Base-by-base conservation (phyloP, 2,113 vertebrate species). In the Polyodon spathula region DNA sequence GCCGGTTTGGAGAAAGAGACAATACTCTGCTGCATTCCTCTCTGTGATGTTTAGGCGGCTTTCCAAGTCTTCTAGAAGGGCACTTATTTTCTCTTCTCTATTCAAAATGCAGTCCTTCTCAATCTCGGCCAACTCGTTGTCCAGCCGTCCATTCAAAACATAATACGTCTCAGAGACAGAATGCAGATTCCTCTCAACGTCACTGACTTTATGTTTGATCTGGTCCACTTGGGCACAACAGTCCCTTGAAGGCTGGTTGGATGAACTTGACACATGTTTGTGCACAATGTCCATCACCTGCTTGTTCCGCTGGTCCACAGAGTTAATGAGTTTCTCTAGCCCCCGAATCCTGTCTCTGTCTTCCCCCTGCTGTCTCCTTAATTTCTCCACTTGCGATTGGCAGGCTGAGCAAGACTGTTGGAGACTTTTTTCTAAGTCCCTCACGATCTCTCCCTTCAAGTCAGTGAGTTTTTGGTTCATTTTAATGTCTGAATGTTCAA, bases 351-450 rank as follows among this genome's bases (percentile, higher is more conserved):
- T 84, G 8, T 96, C 91, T 6, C 82, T 69, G 73, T 97, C 88
- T 63, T 91, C 76, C 4, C 84, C 84, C 59, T 89, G 90, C 75
- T 92, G 89, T 38, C 71, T 78, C 52, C 76, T 83, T 68, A 97
- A 66, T 58, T 82, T 83, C 44, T 94, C 90, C 17, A 89, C 82
- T 14, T 90, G 89, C 0, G 70, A 60, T 66, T 89, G 77, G 67
- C 93, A 97, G 50, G 88, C 65, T 0, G 89, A 86, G 56, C 94
- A 96, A 17, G 89, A 82, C 43, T 91, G 81, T 60, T 86, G 77
- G 65, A 95, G 80, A 16, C 88, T 80, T 9, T 46, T 78, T 69
- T 94, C 92, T 66, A 94, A 75, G 65, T 93, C 88, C 0, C 54
- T 79, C 38, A 93, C 80, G 0, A 87, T 84, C 56, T 89, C 75